phyloP scores from a whole-genome alignment of 2,797 vertebrate genomes.

The Pseudocheirus occidentalis region DNA sequence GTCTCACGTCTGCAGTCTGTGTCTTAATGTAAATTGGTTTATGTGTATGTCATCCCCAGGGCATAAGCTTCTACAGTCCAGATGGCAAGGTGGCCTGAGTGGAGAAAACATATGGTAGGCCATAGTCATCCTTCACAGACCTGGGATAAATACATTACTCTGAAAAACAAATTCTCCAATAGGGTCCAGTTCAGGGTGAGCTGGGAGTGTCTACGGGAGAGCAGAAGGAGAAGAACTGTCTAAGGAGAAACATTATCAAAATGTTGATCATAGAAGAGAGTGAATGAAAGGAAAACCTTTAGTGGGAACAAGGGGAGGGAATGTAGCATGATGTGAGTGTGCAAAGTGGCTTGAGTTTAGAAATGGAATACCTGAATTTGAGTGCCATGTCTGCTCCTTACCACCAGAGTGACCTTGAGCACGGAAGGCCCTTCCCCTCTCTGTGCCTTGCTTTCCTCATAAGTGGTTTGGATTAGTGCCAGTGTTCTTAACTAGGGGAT shows the following conservation, averaged over 20 bases:
- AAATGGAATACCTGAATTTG: background rate
- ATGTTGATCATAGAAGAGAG: background rate
- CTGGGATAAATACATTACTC: conserved; percentile 64
- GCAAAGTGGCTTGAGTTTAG: background rate
- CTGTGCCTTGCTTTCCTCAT: background rate
- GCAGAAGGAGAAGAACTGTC: background rate
- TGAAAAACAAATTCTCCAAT: conserved; percentile 68
- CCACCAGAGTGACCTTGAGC: background rate
- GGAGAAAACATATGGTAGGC: conserved; percentile 82
- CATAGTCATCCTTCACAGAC: conserved; percentile 65
- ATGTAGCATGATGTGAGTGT: background rate
- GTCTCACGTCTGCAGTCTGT: conserved; percentile 77
- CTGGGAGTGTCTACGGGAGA: conserved; percentile 58
- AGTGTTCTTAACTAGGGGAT: background rate
- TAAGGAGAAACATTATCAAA: background rate
- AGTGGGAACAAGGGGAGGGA: background rate
- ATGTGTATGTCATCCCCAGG: conserved; percentile 80
- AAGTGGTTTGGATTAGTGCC: background rate
- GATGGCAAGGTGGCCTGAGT: conserved; percentile 80
- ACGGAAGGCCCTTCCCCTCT: too few relatives aligned
- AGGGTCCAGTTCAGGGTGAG: conserved; percentile 56
- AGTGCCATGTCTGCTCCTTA: background rate
- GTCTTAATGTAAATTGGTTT: conserved; percentile 83
- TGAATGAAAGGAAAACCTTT: background rate
- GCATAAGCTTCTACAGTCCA: conserved; percentile 79